Evolutionary conservation across 2,888 invertebrate genomes (phyloP).

Genomic region (Eupithecia abbreviata): DNA sequence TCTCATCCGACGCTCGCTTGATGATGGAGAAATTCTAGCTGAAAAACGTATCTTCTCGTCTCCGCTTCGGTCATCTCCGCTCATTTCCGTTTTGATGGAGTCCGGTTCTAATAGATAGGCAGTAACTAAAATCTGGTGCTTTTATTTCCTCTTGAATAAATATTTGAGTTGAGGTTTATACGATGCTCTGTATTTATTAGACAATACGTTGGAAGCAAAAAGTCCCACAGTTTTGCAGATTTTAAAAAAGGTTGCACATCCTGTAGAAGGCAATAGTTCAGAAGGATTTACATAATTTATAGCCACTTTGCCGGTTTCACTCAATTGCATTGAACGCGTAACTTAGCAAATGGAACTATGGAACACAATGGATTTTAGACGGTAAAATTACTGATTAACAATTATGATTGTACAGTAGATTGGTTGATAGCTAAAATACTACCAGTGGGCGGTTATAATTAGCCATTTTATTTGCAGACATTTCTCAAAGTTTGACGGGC

Average conservation of each 20-base stretch:
- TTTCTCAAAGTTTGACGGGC: constrained; percentile 14
- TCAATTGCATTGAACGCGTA: constrained; percentile 19
- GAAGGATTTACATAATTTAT: constrained; percentile 15
- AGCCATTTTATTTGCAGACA: constrained; percentile 4
- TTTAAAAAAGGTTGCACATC: neutral
- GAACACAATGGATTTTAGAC: constrained; percentile 13
- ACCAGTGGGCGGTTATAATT: constrained; percentile 14
- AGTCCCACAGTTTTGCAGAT: neutral
- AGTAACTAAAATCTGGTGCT: neutral
- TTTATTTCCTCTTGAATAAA: neutral
- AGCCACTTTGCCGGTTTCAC: constrained; percentile 14
- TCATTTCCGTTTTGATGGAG: no score
- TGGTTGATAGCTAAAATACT: neutral
- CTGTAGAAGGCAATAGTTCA: constrained; percentile 20
- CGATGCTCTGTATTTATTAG: neutral
- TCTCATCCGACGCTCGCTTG: no score
- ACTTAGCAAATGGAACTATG: constrained; percentile 14
- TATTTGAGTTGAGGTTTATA: neutral
- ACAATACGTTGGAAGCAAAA: neutral
- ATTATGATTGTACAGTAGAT: constrained; percentile 12
- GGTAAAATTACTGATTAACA: constrained; percentile 18
- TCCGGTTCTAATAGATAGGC: neutral
- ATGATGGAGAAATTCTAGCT: no score
- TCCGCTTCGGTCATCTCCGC: no score
- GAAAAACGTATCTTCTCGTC: no score